These are phyloP conservation scores for Cichlasoma orientale DNA, from an alignment of 2,797 vertebrate species.

Conservation along the genomic window DNA sequence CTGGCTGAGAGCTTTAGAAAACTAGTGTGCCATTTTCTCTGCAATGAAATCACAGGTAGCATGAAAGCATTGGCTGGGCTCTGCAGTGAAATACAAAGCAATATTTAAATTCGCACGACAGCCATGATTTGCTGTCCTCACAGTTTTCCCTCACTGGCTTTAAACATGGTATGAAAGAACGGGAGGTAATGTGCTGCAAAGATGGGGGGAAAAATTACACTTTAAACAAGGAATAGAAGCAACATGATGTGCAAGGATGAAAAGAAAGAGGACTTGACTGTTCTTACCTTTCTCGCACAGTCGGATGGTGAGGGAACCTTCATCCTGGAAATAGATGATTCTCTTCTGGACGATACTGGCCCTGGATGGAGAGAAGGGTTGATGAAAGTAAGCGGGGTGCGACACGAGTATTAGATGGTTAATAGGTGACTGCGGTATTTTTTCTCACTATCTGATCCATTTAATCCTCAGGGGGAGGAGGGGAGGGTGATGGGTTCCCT, in stretches of 20 bases:
- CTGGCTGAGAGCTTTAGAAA: background rate
- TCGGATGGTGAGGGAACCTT: conserved; percentile 92
- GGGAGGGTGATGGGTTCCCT: conserved; percentile 48
- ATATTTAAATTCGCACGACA: conserved; percentile 40
- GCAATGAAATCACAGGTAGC: conserved; percentile 16
- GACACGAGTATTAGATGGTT: conserved; percentile 42
- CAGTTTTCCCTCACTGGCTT: background rate
- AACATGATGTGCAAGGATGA: conserved; percentile 20
- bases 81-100: conserved; percentile 11
- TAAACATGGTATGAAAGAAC: background rate
- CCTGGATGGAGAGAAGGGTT: conserved; percentile 70
- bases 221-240: no score
- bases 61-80: background rate
- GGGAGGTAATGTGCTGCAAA: background rate
- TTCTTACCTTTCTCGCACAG: conserved; percentile 95
- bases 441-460: conserved; percentile 31
- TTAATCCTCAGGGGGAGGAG: conserved; percentile 24
- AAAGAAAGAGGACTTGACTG: conserved; percentile 37
- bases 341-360: conserved; percentile 96
- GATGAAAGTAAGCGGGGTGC: background rate
- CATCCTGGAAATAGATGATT: conserved; percentile 96
- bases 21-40: background rate
- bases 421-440: background rate
- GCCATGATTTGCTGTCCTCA: background rate
- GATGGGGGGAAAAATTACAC: no score